Conservation (phyloP, 2,797 vertebrate genomes). For the Monodelphis domestica region DNA sequence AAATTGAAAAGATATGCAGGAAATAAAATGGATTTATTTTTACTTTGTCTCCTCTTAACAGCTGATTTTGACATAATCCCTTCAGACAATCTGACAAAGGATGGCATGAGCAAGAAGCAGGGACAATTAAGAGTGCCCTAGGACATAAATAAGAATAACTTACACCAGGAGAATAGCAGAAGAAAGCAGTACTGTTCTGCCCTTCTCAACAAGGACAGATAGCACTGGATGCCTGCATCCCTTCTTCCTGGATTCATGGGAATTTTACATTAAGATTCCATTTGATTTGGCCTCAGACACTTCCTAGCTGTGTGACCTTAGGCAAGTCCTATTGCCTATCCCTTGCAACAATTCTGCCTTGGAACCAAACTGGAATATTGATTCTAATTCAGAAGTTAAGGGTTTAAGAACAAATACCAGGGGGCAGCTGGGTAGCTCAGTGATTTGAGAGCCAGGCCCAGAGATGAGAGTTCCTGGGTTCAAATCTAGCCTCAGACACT, state of each 20-base stretch:
- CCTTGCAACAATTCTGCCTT: too few species aligned
- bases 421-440: too few species aligned
- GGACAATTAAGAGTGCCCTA: neutral
- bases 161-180: neutral
- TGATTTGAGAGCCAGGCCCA: too few species aligned
- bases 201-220: neutral
- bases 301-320: too few species aligned
- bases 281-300: too few species aligned
- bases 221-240: neutral
- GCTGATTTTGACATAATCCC: slow-evolving; percentile 26
- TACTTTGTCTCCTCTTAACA: slow-evolving; percentile 4
- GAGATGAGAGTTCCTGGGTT: too few species aligned
- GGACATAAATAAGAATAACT: slow-evolving; percentile 9
- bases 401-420: too few species aligned
- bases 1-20: neutral
- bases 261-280: neutral
- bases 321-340: too few species aligned
- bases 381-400: too few species aligned
- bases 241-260: neutral
- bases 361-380: too few species aligned
- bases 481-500: too few species aligned
- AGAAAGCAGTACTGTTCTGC: neutral
- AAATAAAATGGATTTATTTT: slow-evolving; percentile 9
- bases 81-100: slow-evolving; percentile 37
- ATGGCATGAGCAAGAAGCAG: neutral